Percentiles rank a stretch among this genome's conserved stretches.
phyloP scores from a whole-genome alignment of 30 jellyfish, hydroid and myxozoan species.

The Mastigias papua region DNA sequence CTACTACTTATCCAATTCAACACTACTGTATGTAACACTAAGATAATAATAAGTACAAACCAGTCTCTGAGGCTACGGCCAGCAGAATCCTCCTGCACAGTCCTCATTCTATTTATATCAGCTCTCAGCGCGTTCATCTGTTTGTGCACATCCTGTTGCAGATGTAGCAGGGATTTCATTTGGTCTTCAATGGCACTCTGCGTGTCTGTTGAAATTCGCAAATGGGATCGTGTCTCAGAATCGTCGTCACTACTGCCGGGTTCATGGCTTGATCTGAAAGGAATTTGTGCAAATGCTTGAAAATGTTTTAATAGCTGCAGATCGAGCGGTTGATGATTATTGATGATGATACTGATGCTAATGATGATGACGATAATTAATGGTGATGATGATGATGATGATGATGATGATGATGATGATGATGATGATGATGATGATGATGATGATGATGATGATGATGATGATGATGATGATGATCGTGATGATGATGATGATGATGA shows the following conservation, averaged over 20 bases:
- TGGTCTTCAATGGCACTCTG: constrained; percentile 43
- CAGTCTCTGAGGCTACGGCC: constrained; percentile 65
- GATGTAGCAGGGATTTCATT: constrained; percentile 57
- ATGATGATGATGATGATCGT: neutral
- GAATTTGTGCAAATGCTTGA: neutral
- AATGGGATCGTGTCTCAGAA: constrained; percentile 51
- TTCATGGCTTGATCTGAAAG: constrained; percentile 51
- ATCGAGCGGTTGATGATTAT: no score
- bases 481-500: neutral
- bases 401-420: neutral
- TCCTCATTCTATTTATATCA: constrained; percentile 71
- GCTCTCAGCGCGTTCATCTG: constrained; percentile 76
- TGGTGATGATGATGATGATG: neutral
- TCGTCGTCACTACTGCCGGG: constrained; percentile 86
- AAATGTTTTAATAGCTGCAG: no score
- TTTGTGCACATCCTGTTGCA: constrained; percentile 71
- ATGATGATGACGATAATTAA: neutral
- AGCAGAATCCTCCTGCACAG: constrained; percentile 18
- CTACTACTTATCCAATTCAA: constrained; percentile 41
- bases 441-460: neutral
- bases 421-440: neutral
- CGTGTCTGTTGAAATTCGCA: constrained; percentile 3
- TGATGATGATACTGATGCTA: no score
- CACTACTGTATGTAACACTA: constrained; percentile 41
- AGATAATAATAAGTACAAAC: constrained; percentile 34